These are phyloP conservation scores for Eucera pruinosa DNA, from an alignment of 2,888 invertebrate genomes.

Conservation along the genomic window DNA sequence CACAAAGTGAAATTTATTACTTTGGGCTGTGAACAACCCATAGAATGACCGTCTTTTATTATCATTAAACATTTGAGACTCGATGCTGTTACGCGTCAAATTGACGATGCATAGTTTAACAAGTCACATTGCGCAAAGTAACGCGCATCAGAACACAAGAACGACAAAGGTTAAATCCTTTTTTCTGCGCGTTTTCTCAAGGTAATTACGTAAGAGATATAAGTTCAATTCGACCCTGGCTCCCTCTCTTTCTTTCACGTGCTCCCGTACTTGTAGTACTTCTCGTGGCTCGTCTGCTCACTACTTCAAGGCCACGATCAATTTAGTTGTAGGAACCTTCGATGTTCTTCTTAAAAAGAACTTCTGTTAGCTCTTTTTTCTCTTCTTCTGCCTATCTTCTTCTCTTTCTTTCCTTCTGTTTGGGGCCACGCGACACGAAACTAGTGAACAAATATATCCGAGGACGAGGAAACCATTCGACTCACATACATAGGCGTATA, in stretches of 20 bases:
- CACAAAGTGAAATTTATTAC: too few species aligned
- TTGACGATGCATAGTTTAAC: too few species aligned
- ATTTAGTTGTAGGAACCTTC: slow-evolving; percentile 57
- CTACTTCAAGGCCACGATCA: slow-evolving; percentile 56
- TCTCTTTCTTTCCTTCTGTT: neutral
- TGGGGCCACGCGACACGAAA: slow-evolving; percentile 7
- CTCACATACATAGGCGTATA: neutral
- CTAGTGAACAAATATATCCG: slow-evolving; percentile 48
- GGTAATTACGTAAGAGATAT: slow-evolving; percentile 66
- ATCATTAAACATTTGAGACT: too few species aligned
- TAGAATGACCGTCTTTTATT: too few species aligned
- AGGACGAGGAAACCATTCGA: slow-evolving; percentile 36
- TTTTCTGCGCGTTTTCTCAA: slow-evolving; percentile 52
- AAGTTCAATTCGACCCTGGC: slow-evolving; percentile 68
- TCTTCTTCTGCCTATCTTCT: neutral
- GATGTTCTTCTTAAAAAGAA: slow-evolving; percentile 44
- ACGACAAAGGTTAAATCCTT: slow-evolving; percentile 41
- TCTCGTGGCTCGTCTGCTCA: slow-evolving; percentile 49
- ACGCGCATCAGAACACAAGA: neutral
- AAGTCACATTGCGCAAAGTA: neutral
- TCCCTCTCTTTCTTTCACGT: slow-evolving; percentile 33
- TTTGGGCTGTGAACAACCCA: too few species aligned
- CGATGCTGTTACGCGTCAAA: too few species aligned
- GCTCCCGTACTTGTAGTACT: slow-evolving; percentile 64
- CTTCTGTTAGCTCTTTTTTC: slow-evolving; percentile 9